These are phyloP conservation scores for Syngnathus floridae DNA, from an alignment of 2,113 vertebrate genomes.

Conservation along the genomic window DNA sequence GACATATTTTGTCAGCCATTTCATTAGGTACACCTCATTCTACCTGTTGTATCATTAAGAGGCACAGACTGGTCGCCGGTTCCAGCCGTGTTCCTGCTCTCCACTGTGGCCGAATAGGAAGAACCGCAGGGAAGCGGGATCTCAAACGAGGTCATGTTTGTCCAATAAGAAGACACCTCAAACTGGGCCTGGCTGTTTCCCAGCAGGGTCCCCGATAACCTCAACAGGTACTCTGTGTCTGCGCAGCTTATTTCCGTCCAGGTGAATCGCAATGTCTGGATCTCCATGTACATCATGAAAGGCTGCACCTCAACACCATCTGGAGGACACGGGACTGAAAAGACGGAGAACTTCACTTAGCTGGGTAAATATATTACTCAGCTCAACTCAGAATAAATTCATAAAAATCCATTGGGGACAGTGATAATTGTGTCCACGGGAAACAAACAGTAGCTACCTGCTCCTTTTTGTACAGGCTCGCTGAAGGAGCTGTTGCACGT, in stretches of 20 bases:
- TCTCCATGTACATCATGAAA: constrained; percentile 32
- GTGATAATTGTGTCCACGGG: too few relatives aligned
- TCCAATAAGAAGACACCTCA: constrained; percentile 69
- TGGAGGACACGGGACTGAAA: constrained; percentile 69
- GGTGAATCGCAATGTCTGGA: constrained; percentile 51
- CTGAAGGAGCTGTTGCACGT: constrained; percentile 69
- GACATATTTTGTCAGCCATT: not conserved
- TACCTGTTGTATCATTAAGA: constrained; percentile 67
- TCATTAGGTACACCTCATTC: not conserved
- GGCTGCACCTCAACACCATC: constrained; percentile 36
- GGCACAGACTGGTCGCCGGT: constrained; percentile 44
- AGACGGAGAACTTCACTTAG: not conserved
- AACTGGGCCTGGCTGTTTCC: constrained; percentile 47
- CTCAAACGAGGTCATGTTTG: constrained; percentile 56
- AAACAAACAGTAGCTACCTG: constrained; percentile 52
- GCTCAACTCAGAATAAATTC: too few relatives aligned
- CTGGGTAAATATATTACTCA: too few relatives aligned
- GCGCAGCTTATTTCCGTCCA: constrained; percentile 57
- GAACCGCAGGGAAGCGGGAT: constrained; percentile 70
- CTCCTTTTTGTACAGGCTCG: constrained; percentile 36
- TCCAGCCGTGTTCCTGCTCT: constrained; percentile 56
- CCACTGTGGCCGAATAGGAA: constrained; percentile 55
- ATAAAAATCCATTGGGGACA: too few relatives aligned
- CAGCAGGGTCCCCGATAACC: constrained; percentile 56
- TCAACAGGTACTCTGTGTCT: constrained; percentile 53